A percentile compares a stretch with the other conserved stretches of the same genome.
phyloP scores from a whole-genome alignment of 1,140 invertebrate genomes.

The Brachionus paranguensis region DNA sequence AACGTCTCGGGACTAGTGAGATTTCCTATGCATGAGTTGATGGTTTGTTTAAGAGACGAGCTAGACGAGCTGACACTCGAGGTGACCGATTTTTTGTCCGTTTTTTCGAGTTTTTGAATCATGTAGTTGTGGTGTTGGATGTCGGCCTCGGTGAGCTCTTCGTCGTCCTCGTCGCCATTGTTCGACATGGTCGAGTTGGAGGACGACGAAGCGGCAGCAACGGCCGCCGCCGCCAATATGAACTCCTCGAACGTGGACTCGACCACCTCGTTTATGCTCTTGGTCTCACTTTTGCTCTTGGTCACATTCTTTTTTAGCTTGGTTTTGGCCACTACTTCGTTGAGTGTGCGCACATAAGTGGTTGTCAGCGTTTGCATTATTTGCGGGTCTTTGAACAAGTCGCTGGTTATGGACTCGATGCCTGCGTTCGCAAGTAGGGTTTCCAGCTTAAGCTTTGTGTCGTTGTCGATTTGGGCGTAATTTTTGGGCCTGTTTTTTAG shows the following conservation, averaged over 20 bases:
- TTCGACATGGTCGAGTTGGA: neutral
- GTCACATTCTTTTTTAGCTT: neutral
- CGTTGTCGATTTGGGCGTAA: slow-evolving; percentile 23
- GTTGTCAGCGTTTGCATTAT: slow-evolving; percentile 38
- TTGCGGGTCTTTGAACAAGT: slow-evolving; percentile 35
- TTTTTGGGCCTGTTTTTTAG: slow-evolving; percentile 1
- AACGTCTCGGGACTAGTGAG: neutral
- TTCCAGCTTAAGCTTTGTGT: slow-evolving; percentile 13
- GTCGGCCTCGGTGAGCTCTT: neutral
- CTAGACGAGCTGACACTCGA: neutral
- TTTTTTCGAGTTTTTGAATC: neutral
- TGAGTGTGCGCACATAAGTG: slow-evolving; percentile 30
- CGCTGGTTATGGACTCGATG: slow-evolving; percentile 28
- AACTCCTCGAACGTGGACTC: slow-evolving; percentile 30
- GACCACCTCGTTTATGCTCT: slow-evolving; percentile 2
- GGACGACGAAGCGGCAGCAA: neutral
- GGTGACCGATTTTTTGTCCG: neutral
- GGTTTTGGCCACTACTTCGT: slow-evolving; percentile 32
- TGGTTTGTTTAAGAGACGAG: neutral
- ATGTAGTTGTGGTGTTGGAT: neutral
- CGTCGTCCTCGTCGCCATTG: neutral
- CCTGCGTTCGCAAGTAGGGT: neutral
- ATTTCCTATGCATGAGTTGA: slow-evolving; percentile 10
- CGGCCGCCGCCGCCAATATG: slow-evolving; percentile 11
- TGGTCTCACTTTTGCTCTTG: neutral